Percentiles rank a stretch among this genome's conserved stretches.
Evolutionary conservation across 2,888 invertebrate genomes (phyloP).

Genomic region (Tetragonisca angustula): DNA sequence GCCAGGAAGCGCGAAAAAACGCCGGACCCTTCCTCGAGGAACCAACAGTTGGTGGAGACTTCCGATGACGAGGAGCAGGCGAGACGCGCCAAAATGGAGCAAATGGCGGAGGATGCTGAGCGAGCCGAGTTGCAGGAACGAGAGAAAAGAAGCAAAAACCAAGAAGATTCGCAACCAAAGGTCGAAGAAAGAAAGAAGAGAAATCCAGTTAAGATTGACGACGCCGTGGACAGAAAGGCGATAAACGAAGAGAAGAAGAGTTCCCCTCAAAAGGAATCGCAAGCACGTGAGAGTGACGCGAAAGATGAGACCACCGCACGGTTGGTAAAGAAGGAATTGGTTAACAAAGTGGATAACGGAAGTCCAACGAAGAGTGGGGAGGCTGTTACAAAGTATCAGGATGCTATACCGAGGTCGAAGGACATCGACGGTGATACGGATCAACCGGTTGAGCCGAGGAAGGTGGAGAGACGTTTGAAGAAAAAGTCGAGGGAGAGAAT

Average conservation of each 20-base stretch:
- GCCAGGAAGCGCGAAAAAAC: slow-evolving; percentile 80
- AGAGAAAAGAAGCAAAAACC: slow-evolving; percentile 75
- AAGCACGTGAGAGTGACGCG: slow-evolving; percentile 45
- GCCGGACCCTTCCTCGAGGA: slow-evolving; percentile 74
- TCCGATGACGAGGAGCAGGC: slow-evolving; percentile 77
- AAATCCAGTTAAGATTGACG: neutral
- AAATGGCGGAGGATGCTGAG: slow-evolving; percentile 81
- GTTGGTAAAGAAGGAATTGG: slow-evolving; percentile 51
- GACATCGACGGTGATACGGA: slow-evolving; percentile 31
- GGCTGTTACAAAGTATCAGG: neutral
- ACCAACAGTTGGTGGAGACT: slow-evolving; percentile 57
- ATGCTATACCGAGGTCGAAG: slow-evolving; percentile 32
- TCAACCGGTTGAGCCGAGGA: slow-evolving; percentile 41
- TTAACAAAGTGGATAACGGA: slow-evolving; percentile 48
- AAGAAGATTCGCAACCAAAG: slow-evolving; percentile 60
- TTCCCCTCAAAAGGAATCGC: slow-evolving; percentile 20
- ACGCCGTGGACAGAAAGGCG: neutral
- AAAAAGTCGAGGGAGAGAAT: slow-evolving; percentile 68
- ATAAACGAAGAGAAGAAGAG: neutral
- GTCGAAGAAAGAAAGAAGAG: slow-evolving; percentile 2
- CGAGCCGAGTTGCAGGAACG: slow-evolving; percentile 69
- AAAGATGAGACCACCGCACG: slow-evolving; percentile 8
- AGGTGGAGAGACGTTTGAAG: slow-evolving; percentile 59
- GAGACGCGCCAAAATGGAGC: slow-evolving; percentile 77
- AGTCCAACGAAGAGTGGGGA: slow-evolving; percentile 2